Evolutionary conservation across 2,888 invertebrate species (phyloP).

Genomic region (Dryadula phaetusa): DNA sequence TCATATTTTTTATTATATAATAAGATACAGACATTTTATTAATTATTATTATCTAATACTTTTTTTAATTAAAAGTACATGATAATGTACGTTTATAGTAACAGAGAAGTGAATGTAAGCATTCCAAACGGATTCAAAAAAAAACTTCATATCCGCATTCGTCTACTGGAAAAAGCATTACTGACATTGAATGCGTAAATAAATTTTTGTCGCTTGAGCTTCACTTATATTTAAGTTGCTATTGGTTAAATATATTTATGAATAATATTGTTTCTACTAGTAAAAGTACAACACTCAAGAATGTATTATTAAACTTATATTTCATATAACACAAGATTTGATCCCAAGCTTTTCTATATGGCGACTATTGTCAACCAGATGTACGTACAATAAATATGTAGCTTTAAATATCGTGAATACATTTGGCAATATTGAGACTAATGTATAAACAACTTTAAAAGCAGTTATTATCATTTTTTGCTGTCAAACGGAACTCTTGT

Average conservation of each 20-base stretch:
- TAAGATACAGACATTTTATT: not conserved
- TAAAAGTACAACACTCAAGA: too few species aligned
- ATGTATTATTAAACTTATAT: too few species aligned
- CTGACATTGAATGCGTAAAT: conserved; percentile 14
- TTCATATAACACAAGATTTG: too few species aligned
- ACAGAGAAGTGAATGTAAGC: conserved; percentile 31
- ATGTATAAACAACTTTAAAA: too few species aligned
- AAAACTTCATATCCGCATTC: conserved; percentile 29
- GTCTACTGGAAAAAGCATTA: conserved; percentile 24
- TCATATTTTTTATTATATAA: not conserved
- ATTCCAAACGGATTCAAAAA: conserved; percentile 24
- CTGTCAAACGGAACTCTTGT: conserved; percentile 39
- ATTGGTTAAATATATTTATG: too few species aligned
- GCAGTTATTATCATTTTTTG: conserved; percentile 11
- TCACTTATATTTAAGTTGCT: conserved; percentile 1
- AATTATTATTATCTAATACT: conserved; percentile 12
- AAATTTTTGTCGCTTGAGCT: conserved; percentile 15
- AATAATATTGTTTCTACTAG: too few species aligned
- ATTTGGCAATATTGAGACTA: too few species aligned
- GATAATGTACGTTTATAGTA: conserved; percentile 7
- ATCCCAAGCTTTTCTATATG: too few species aligned
- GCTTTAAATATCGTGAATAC: too few species aligned
- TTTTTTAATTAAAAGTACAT: conserved; percentile 6
- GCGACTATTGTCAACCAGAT: too few species aligned
- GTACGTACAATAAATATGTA: too few species aligned